Percentiles rank a stretch among this genome's conserved stretches.
Conservation (phyloP, 2,888 invertebrate species). For the Scaptodrosophila latifasciaeformis region DNA sequence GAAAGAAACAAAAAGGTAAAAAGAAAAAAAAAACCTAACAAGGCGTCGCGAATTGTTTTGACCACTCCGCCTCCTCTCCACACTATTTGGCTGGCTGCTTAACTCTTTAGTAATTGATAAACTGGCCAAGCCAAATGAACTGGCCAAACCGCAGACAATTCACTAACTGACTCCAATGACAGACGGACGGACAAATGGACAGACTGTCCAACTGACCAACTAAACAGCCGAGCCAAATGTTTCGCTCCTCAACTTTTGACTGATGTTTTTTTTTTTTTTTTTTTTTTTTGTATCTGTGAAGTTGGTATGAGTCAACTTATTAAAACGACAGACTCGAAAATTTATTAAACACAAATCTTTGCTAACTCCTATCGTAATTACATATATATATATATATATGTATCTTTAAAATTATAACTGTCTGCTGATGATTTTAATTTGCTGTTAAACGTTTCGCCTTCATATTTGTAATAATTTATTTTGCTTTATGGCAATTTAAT, state of each 20-base stretch:
- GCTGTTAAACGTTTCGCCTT: slow-evolving; percentile 30
- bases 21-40: slow-evolving; percentile 48
- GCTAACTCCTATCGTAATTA: slow-evolving; percentile 25
- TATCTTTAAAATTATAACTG: slow-evolving; percentile 38
- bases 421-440: slow-evolving; percentile 47
- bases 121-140: slow-evolving; percentile 54
- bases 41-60: slow-evolving; percentile 53
- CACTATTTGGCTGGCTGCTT: too few species aligned
- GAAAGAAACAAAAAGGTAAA: slow-evolving; percentile 16
- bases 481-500: too few species aligned
- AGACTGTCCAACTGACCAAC: slow-evolving; percentile 21
- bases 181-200: slow-evolving; percentile 21
- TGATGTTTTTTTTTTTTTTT: too few species aligned
- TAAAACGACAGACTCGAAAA: slow-evolving; percentile 13
- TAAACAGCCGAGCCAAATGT: slow-evolving; percentile 17
- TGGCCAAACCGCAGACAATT: not conserved
- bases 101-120: slow-evolving; percentile 66
- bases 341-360: slow-evolving; percentile 43
- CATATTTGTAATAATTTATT: too few species aligned
- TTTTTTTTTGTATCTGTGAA: too few species aligned
- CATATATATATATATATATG: slow-evolving; percentile 8
- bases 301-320: not conserved
- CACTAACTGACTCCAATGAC: too few species aligned
- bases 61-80: too few species aligned
- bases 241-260: too few species aligned